phyloP scores from a whole-genome alignment of 2,888 invertebrate genomes.

The Polymixis lichenea region DNA sequence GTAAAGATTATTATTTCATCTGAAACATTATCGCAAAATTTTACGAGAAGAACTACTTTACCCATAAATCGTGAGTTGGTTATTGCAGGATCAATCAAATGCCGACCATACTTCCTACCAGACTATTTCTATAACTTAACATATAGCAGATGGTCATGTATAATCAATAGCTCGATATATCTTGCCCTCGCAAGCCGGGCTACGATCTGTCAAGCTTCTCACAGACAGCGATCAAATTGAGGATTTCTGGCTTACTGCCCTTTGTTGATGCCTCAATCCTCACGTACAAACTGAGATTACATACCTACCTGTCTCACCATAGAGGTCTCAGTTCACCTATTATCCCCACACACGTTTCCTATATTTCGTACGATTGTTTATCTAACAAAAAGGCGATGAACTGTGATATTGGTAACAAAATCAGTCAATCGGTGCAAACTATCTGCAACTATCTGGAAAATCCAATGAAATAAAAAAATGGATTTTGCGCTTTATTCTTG shows the following conservation, averaged over 20 bases:
- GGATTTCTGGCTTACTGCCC: constrained; percentile 80
- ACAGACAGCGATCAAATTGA: constrained; percentile 82
- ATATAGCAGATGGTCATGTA: constrained; percentile 26
- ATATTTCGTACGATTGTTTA: constrained; percentile 41
- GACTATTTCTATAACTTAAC: constrained; percentile 7
- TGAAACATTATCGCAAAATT: neutral
- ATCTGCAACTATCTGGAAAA: constrained; percentile 51
- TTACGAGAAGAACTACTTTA: neutral
- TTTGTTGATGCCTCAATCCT: constrained; percentile 71
- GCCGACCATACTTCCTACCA: neutral
- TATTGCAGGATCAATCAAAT: neutral
- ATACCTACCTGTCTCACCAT: constrained; percentile 40
- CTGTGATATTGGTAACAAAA: constrained; percentile 61
- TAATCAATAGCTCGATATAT: constrained; percentile 55
- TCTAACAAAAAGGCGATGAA: constrained; percentile 50
- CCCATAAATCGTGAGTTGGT: neutral
- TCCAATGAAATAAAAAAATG: constrained; percentile 55
- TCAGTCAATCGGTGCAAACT: constrained; percentile 54
- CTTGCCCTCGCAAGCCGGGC: constrained; percentile 59
- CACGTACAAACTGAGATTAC: constrained; percentile 55
- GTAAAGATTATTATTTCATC: neutral
- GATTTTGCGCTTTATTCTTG: constrained; percentile 30
- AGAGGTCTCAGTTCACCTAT: constrained; percentile 5
- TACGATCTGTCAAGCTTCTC: constrained; percentile 81
- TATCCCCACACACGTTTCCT: constrained; percentile 9